These are phyloP conservation scores for Dasysyrphus tricinctus DNA, from an alignment of 2,888 invertebrate genomes.

Conservation along the genomic window DNA sequence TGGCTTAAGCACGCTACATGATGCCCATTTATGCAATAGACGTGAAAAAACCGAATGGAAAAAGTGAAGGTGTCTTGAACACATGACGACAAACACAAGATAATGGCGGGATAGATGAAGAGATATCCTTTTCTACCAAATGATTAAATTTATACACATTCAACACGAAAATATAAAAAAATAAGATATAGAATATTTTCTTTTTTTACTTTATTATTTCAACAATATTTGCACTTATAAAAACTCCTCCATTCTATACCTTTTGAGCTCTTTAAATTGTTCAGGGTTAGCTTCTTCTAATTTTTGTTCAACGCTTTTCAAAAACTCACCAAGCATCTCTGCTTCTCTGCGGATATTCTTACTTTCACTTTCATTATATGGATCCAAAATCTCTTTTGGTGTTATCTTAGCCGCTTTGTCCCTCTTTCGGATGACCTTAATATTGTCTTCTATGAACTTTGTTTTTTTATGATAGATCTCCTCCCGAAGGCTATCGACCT, in stretches of 20 bases:
- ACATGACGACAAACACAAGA: too few relatives aligned
- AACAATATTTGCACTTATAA: constrained; percentile 13
- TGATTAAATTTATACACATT: too few relatives aligned
- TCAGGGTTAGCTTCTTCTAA: constrained; percentile 77
- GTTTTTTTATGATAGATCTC: constrained; percentile 75
- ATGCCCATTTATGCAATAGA: too few relatives aligned
- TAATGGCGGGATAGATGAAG: too few relatives aligned
- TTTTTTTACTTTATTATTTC: background rate
- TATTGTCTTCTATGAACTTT: constrained; percentile 50
- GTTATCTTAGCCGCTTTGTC: constrained; percentile 48
- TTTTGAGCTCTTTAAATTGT: constrained; percentile 76
- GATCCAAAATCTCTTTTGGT: constrained; percentile 49
- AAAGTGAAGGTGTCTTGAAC: too few relatives aligned
- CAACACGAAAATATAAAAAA: too few relatives aligned
- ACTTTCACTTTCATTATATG: constrained; percentile 76
- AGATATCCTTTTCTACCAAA: too few relatives aligned
- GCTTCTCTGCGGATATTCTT: constrained; percentile 77
- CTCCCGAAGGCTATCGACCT: constrained; percentile 74
- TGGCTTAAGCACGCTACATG: too few relatives aligned
- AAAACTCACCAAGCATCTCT: constrained; percentile 77
- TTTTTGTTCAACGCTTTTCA: constrained; percentile 77
- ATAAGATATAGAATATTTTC: too few relatives aligned
- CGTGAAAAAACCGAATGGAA: too few relatives aligned
- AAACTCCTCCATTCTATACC: constrained; percentile 53
- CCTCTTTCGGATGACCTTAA: constrained; percentile 37